Base-by-base conservation (phyloP, 2,113 vertebrate species). In the Carlito syrichta region DNA sequence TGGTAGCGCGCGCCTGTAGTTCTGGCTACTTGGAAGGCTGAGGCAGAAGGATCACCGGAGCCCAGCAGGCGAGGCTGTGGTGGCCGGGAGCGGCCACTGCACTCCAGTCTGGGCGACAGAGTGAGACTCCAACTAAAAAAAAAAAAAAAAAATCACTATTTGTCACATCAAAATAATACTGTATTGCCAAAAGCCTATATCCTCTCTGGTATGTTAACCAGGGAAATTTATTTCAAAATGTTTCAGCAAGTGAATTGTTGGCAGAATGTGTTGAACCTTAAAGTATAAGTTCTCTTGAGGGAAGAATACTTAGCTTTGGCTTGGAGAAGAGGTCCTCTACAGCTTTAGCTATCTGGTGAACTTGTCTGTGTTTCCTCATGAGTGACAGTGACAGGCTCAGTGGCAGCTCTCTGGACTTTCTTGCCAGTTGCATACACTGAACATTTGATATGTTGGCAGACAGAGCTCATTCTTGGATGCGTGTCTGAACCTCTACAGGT, bases 401-500 rank as follows among this genome's bases (percentile, higher is more conserved):
- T 95, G 97, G 96, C 95, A 97, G 95, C 82, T 97, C 92, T 85
- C 74, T 94, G 2, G 83, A 94, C 94, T 91, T 97, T 69, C 88
- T 97, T 97, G 94, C 97, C 86, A 85, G 91, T 89, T 96, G 85
- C 90, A 81, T 54, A 45, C 89, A 97, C 94, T 94, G 88, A 89
- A 82, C 85, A 77, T 97, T 95, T 97, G 92, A 97, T 97, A 82
- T 20, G 96, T 94, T 96, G 96, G 95, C 97, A 96, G 97, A 94
- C 94, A 92, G 90, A n/a, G 77, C 89, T 88, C 91, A 97, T 96
- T 97, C 94, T 96, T 97, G 77, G 62, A 96, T 97, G 96, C 96
- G 35, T 97, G 97, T 97, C 87, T 98, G 97, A 93, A 92, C 97
- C 95, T 98, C 81, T 82, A 86, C 98, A 98, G 96, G 95, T 97